phyloP scores from a whole-genome alignment of 2,888 invertebrate species.

The Agonopterix subpropinquella region DNA sequence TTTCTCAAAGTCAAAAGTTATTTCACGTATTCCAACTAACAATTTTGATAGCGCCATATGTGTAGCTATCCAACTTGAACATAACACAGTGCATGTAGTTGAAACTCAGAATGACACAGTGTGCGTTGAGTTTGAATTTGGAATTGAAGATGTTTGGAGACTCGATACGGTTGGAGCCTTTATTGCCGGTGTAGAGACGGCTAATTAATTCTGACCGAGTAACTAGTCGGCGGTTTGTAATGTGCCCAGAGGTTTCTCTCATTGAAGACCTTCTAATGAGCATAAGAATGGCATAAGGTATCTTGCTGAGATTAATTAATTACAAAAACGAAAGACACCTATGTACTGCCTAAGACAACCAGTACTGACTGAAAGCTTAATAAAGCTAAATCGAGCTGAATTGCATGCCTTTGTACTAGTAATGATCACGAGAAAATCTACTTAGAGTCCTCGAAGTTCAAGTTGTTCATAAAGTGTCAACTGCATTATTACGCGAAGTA shows the following conservation, averaged over 20 bases:
- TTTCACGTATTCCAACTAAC: slow-evolving; percentile 29
- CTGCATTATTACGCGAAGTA: too few relatives aligned
- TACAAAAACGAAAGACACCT: too few relatives aligned
- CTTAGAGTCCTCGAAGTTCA: too few relatives aligned
- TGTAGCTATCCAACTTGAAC: background rate
- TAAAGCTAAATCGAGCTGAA: too few relatives aligned
- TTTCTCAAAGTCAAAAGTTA: slow-evolving; percentile 65
- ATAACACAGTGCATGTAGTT: background rate
- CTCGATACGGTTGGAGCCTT: slow-evolving; percentile 51
- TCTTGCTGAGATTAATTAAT: too few relatives aligned
- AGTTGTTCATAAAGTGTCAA: too few relatives aligned
- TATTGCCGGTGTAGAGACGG: slow-evolving; percentile 40
- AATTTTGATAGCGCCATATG: slow-evolving; percentile 11
- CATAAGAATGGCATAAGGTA: too few relatives aligned
- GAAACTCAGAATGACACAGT: slow-evolving; percentile 1
- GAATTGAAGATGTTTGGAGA: slow-evolving; percentile 18
- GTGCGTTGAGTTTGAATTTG: slow-evolving; percentile 20
- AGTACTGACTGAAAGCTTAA: too few relatives aligned
- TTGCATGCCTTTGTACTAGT: too few relatives aligned
- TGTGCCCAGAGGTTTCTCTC: slow-evolving; percentile 9
- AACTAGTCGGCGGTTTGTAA: slow-evolving; percentile 43
- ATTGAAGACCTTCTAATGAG: too few relatives aligned
- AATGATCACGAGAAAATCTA: too few relatives aligned
- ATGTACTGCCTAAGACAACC: too few relatives aligned
- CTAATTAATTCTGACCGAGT: slow-evolving; percentile 52